A percentile compares a stretch with the other conserved stretches of the same genome.
Evolutionary conservation across 1,140 invertebrate genomes (phyloP).

Genomic region (Bombus affinis): DNA sequence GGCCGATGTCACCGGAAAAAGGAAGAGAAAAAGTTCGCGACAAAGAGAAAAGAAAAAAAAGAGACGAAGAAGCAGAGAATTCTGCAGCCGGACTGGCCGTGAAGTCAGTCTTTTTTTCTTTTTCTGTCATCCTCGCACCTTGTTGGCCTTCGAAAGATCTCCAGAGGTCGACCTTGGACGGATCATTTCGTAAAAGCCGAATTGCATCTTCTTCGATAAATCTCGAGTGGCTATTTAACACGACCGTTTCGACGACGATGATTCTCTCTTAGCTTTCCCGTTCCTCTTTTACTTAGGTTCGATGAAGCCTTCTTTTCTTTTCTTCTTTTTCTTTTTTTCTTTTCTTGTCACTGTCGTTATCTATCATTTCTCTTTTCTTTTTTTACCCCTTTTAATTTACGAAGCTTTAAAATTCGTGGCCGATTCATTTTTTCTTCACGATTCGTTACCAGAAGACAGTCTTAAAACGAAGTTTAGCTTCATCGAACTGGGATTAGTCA

Average conservation of each 20-base stretch:
- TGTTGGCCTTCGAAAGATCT: slow-evolving; percentile 47
- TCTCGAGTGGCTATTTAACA: slow-evolving; percentile 22
- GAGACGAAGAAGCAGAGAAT: not conserved
- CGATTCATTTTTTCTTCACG: not conserved
- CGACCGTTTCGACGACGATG: slow-evolving; percentile 25
- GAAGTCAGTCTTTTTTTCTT: slow-evolving; percentile 16
- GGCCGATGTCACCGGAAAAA: slow-evolving; percentile 4
- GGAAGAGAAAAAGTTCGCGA: slow-evolving; percentile 1
- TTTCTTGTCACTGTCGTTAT: slow-evolving; percentile 10
- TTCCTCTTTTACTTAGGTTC: not conserved
- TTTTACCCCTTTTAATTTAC: not conserved
- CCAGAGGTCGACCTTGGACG: slow-evolving; percentile 53
- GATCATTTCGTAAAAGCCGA: slow-evolving; percentile 50
- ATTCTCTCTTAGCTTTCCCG: not conserved
- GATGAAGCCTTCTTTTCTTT: not conserved
- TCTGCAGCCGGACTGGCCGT: not conserved
- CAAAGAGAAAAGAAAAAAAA: not conserved
- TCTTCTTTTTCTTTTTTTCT: too few species aligned
- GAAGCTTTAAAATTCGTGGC: not conserved
- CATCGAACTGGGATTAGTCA: not conserved
- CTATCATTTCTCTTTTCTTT: not conserved
- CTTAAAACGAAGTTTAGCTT: not conserved
- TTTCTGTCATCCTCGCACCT: slow-evolving; percentile 22
- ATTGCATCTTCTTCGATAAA: slow-evolving; percentile 52
- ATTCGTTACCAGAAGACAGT: not conserved